Evolutionary conservation across 1,140 invertebrate species (phyloP), one percentile per base, ranked within the genome.

Genomic region (Phenacoccus solenopsis): DNA sequence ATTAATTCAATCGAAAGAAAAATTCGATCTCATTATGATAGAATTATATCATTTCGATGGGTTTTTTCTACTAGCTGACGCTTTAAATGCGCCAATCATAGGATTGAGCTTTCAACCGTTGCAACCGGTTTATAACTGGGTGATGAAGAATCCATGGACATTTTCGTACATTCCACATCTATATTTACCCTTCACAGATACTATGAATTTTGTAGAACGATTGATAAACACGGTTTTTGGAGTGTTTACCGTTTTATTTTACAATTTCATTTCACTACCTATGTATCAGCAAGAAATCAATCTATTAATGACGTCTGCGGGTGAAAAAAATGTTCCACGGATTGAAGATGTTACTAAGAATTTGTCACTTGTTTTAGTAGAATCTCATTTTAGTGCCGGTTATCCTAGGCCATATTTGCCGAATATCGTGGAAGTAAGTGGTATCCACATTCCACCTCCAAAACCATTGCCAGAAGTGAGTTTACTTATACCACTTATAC

Each of bases 341-440:
- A 21, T 78, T 4, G 10, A 67, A 20, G 73, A 79, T 27, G 74
- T 79, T 16, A 27, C 76, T n/a, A 73, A 70, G 28, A 76, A 79
- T 59, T 70, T 75, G 2, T 76, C 75, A 9, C 69, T 85, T 1
- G 73, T 82, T 21, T 72, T 84, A 13, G 72, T 80, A 0, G 84
- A 83, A 70, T 76, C 75, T 32, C 81, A 84, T 70, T 81, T 80
- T 69, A 78, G 76, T 73, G 78, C 80, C 67, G 77, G 79, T 67
- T 70, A 74, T 16, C 77, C 80, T 16, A 72, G 75, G n/a, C 81
- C 83, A 1, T 78, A 78, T 22, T 72, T 82, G 22, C 82, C 83
- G 0, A 82, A 81, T 74, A 78, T 85, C 57, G 78, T 84, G 25
- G 81, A 85, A 75, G 79, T 87, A 69, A 84, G 84, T 28, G 84